Conservation (phyloP, 2,797 vertebrate genomes). For the Cynodonichthys magdalenae region DNA sequence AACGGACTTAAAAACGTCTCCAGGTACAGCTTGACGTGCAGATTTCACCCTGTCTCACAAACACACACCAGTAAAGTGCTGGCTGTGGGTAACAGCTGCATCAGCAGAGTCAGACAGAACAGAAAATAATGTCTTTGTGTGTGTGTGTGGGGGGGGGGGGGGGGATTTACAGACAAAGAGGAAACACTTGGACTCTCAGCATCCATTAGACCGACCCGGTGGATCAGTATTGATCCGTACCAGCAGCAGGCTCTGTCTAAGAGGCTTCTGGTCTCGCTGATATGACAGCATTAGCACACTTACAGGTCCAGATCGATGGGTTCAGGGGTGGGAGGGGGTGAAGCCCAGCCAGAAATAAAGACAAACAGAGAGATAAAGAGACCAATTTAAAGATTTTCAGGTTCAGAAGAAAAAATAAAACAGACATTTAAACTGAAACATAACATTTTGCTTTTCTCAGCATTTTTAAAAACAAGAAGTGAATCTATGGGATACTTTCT, state of each 20-base stretch:
- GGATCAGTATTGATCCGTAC: slow-evolving; percentile 78
- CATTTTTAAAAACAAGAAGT: slow-evolving; percentile 19
- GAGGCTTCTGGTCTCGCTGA: slow-evolving; percentile 59
- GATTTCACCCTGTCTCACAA: slow-evolving; percentile 27
- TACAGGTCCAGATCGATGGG: slow-evolving; percentile 62
- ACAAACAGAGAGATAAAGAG: slow-evolving; percentile 33
- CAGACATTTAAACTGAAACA: slow-evolving; percentile 10
- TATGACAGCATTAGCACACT: slow-evolving; percentile 70
- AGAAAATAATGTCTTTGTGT: slow-evolving; percentile 45
- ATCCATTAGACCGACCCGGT: slow-evolving; percentile 76
- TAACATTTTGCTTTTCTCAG: slow-evolving; percentile 23
- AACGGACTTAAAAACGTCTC: slow-evolving; percentile 19
- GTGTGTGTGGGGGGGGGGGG: slow-evolving; percentile 44
- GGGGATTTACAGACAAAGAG: slow-evolving; percentile 66
- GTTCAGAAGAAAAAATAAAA: slow-evolving; percentile 9
- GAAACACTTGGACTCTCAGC: slow-evolving; percentile 69
- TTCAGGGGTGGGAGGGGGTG: not conserved
- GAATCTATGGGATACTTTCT: slow-evolving; percentile 28
- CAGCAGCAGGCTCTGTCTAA: slow-evolving; percentile 66
- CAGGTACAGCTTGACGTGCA: slow-evolving; percentile 15
- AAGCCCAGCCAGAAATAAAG: slow-evolving; percentile 27
- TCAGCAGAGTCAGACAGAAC: slow-evolving; percentile 61
- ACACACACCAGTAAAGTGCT: slow-evolving; percentile 58
- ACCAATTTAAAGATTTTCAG: slow-evolving; percentile 42
- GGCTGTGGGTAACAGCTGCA: slow-evolving; percentile 62